These are phyloP conservation scores for Platypus cylindrus DNA, from an alignment of 2,888 invertebrate species.

Conservation along the genomic window DNA sequence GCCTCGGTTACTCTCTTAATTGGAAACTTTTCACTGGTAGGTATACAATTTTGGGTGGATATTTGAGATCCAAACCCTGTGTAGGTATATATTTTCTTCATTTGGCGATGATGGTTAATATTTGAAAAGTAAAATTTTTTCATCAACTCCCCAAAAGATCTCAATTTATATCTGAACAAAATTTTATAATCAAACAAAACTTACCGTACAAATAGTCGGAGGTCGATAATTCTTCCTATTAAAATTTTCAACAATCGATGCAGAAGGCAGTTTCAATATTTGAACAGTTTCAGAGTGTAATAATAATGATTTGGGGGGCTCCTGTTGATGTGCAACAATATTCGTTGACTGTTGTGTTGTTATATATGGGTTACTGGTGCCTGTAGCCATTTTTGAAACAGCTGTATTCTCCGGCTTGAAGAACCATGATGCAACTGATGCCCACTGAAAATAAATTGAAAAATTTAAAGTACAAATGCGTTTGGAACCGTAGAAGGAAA, in stretches of 20 bases:
- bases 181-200: constrained; percentile 3
- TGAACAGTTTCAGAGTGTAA: constrained; percentile 2
- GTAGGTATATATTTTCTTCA: constrained; percentile 1
- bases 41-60: constrained; percentile 24
- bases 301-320: too few species aligned
- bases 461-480: too few species aligned
- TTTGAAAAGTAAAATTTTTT: too few species aligned
- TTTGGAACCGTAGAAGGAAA: too few species aligned
- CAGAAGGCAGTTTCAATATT: constrained; percentile 6
- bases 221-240: constrained; percentile 9
- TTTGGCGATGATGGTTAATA: too few species aligned
- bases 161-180: too few species aligned
- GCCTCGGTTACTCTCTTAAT: constrained; percentile 31
- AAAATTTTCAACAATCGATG: constrained; percentile 4
- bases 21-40: constrained; percentile 30
- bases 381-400: constrained; percentile 17
- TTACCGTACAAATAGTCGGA: constrained; percentile 13
- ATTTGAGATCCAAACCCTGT: constrained; percentile 30
- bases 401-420: constrained; percentile 32
- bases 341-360: not conserved
- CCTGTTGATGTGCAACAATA: too few species aligned
- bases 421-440: constrained; percentile 39
- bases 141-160: too few species aligned
- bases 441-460: constrained; percentile 35
- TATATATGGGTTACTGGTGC: constrained; percentile 2